Conservation (phyloP, 2,113 vertebrate genomes). For the Scopus umbretta region DNA sequence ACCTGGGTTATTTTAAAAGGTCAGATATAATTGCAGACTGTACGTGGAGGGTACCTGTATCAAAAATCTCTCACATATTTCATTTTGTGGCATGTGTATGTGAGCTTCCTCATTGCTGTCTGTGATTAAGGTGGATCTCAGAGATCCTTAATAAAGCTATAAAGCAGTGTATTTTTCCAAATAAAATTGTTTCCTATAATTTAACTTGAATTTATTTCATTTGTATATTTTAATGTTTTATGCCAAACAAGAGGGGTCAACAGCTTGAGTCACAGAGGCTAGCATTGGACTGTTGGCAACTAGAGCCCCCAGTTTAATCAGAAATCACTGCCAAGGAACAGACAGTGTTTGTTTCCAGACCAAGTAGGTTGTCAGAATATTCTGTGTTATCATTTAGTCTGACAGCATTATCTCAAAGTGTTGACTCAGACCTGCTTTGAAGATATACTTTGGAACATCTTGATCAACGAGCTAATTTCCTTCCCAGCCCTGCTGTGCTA, state of each 20-base stretch:
- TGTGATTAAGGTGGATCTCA: not conserved
- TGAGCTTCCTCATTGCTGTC: not conserved
- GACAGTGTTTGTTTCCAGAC: not conserved
- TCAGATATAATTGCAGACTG: not conserved
- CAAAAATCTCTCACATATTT: not conserved
- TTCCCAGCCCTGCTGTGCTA: not conserved
- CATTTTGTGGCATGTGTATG: not conserved
- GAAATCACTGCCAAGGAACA: conserved; percentile 13
- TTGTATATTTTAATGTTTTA: not conserved
- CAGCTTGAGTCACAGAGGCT: not conserved
- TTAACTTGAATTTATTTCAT: not conserved
- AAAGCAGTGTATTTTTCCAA: not conserved
- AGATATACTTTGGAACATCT: not conserved
- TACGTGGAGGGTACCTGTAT: not conserved
- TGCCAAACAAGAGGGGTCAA: not conserved
- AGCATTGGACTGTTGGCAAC: not conserved
- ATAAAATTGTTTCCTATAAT: not conserved
- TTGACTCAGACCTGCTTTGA: conserved; percentile 15
- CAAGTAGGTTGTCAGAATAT: not conserved
- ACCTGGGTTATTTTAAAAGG: conserved; percentile 2
- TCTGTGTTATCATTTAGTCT: not conserved
- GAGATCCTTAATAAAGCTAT: not conserved
- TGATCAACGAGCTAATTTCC: not conserved
- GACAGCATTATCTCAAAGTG: not conserved
- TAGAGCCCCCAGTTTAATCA: not conserved